Conservation (phyloP, 1,140 invertebrate genomes). For the Globodera rostochiensis region DNA sequence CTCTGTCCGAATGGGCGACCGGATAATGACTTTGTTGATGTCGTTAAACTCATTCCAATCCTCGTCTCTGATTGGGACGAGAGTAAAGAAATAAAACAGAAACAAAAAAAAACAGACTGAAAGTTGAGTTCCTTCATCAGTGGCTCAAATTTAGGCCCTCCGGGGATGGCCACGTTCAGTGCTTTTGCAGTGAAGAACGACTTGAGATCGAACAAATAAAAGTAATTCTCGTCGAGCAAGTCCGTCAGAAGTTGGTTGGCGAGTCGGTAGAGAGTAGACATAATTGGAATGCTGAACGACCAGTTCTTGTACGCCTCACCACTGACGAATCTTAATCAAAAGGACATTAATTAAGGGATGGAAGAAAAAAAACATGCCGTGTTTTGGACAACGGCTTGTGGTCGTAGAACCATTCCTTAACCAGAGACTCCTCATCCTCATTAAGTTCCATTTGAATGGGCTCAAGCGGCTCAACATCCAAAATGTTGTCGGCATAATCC, state of each 20-base stretch:
- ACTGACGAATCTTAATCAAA: conserved; percentile 80
- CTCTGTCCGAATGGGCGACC: conserved; percentile 96
- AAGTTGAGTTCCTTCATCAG: conserved; percentile 95
- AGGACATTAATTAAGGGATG: neutral
- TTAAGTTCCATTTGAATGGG: conserved; percentile 98
- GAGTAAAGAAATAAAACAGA: conserved; percentile 19
- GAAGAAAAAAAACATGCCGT: conserved; percentile 64
- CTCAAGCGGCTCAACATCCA: conserved; percentile 97
- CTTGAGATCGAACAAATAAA: conserved; percentile 97
- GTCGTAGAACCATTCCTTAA: conserved; percentile 92
- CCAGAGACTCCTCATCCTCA: conserved; percentile 87
- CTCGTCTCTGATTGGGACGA: conserved; percentile 78
- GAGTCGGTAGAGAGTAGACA: conserved; percentile 93
- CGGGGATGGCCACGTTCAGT: conserved; percentile 99
- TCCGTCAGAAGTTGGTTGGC: conserved; percentile 98
- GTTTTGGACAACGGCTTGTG: conserved; percentile 92
- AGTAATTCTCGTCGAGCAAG: conserved; percentile 96
- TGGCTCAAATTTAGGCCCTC: conserved; percentile 99
- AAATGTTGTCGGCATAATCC: conserved; percentile 97
- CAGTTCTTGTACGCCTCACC: conserved; percentile 93
- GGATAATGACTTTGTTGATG: conserved; percentile 99
- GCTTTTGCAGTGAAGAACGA: conserved; percentile 99
- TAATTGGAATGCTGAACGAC: conserved; percentile 90
- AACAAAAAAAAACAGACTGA: conserved; percentile 71
- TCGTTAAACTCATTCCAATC: conserved; percentile 99